Evolutionary conservation across 1,140 invertebrate species (phyloP).

Genomic region (Andrena cerasifolii): DNA sequence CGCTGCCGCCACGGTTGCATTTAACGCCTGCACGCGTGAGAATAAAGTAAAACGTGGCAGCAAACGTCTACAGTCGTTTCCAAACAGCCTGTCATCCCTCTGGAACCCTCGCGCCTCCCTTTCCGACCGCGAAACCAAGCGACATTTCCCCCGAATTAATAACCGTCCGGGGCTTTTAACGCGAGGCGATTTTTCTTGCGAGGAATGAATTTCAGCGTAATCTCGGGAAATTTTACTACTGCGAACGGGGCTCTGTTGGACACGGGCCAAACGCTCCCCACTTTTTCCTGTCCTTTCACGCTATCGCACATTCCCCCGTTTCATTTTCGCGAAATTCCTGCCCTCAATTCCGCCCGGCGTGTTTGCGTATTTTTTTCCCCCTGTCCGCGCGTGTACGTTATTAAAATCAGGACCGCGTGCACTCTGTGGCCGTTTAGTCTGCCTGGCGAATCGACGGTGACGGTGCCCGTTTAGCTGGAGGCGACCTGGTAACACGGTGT

Average conservation of each 20-base stretch:
- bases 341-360: neutral
- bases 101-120: neutral
- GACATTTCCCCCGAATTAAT: constrained; percentile 38
- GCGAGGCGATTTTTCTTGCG: constrained; percentile 30
- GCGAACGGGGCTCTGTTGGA: constrained; percentile 44
- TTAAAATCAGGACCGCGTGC: constrained; percentile 5
- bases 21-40: neutral
- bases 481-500: too few relatives aligned
- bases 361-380: neutral
- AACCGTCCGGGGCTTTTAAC: constrained; percentile 37
- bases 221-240: constrained; percentile 47
- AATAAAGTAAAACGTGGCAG: neutral
- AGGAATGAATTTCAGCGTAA: constrained; percentile 53
- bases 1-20: neutral
- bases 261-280: constrained; percentile 44
- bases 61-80: neutral
- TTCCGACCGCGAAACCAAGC: neutral
- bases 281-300: neutral
- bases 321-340: constrained; percentile 11
- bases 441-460: too few relatives aligned
- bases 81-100: neutral
- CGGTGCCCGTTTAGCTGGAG: too few relatives aligned
- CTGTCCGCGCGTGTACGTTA: too few relatives aligned
- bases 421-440: too few relatives aligned
- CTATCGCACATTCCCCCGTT: constrained; percentile 3